Evolutionary conservation across 2,113 vertebrate species (phyloP), one percentile per base, ranked within the genome.

Genomic region (Platysternon megacephalum): DNA sequence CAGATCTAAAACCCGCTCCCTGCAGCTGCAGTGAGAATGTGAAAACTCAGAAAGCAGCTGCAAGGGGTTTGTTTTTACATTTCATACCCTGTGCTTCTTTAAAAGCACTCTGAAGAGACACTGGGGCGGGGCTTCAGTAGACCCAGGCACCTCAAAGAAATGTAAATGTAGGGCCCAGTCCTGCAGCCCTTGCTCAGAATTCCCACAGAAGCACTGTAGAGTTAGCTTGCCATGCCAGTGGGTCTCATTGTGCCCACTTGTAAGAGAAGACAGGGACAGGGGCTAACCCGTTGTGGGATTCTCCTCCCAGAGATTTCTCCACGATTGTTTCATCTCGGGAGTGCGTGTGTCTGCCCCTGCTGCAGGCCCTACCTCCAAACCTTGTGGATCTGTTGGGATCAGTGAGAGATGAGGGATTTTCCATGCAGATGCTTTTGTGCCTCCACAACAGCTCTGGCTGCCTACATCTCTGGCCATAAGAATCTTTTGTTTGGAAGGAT

Each of bases 21-120:
- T 95, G 96, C 98, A 98, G 97, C 97, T 98, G 98, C 90, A 85
- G 87, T 28, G 49, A 96, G 93, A 93, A 95, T 90, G 72, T 11
- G 83, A 94, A 17, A 42, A 91, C 95, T 91, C 82, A 42, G 92
- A 85, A 95, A 97, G 97, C 97, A 98, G 96, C 97, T 98, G 97
- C 82, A 79, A 89, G 88, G 65, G 72, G 89, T 93, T 98, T 97
- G 93, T 97, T 97, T 98, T 96, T 68, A 11, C 84, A n/a, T 97
- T 97, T 97, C 52, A 1, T 80, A 86, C 80, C 87, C 53, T 16
- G 0, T 22, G 6, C 81, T 94, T 94, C 76, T 91, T 97, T 95
- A 78, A 87, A 94, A 90, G 53, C 3, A 44, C 74, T 91, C 93
- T 79, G 56, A 89, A 79, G 95, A 86, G 87, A n/a, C 78, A 85